phyloP scores from a whole-genome alignment of 2,888 invertebrate genomes.

The Phyllotreta cruciferae region DNA sequence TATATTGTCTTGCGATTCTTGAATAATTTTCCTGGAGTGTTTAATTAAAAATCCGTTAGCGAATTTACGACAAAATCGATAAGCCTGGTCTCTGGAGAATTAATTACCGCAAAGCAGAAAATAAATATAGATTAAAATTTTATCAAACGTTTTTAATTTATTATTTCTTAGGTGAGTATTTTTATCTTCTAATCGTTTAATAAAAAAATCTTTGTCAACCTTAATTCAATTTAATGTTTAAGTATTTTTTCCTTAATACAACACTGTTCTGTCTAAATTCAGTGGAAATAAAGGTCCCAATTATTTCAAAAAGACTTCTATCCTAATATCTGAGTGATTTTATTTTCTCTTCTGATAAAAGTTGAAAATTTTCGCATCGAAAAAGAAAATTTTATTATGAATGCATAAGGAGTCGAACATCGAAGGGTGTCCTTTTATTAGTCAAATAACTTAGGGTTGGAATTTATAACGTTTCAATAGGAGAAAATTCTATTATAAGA shows the following conservation, averaged over 20 bases:
- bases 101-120: too few species aligned
- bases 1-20: not conserved
- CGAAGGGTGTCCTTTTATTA: constrained; percentile 23
- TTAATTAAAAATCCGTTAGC: not conserved
- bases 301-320: constrained; percentile 21
- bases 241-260: not conserved
- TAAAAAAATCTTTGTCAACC: too few species aligned
- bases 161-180: too few species aligned
- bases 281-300: constrained; percentile 17
- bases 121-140: not conserved
- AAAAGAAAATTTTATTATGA: constrained; percentile 22
- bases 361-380: constrained; percentile 11
- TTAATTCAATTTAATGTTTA: not conserved
- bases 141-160: not conserved
- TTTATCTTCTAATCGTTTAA: too few species aligned
- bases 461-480: constrained; percentile 8
- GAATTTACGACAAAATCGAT: not conserved
- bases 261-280: constrained; percentile 3
- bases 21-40: not conserved
- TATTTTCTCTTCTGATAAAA: constrained; percentile 10
- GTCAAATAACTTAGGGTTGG: constrained; percentile 11
- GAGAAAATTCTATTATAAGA: too few species aligned
- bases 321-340: constrained; percentile 14
- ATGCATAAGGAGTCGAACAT: constrained; percentile 12
- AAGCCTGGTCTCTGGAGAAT: too few species aligned